phyloP scores from a whole-genome alignment of 2,888 invertebrate genomes.

The Minunthozetes semirufus region DNA sequence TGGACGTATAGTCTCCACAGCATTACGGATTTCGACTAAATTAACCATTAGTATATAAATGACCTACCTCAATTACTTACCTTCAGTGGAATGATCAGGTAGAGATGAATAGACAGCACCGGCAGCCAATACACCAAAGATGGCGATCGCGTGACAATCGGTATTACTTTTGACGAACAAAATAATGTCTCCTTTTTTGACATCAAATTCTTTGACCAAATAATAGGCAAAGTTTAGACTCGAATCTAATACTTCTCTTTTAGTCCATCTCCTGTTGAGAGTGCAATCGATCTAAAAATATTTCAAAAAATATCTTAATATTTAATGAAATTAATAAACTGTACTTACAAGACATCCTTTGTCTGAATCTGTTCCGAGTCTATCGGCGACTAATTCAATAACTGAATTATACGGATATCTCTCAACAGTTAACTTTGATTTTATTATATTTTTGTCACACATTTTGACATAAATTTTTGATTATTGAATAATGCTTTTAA shows the following conservation, averaged over 20 bases:
- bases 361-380: too few relatives aligned
- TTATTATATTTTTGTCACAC: too few relatives aligned
- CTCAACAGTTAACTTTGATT: too few relatives aligned
- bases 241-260: not conserved
- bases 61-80: not conserved
- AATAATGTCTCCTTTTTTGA: not conserved
- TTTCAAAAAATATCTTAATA: not conserved
- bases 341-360: too few relatives aligned
- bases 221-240: conserved; percentile 4
- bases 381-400: too few relatives aligned
- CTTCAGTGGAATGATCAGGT: not conserved
- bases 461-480: too few relatives aligned
- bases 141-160: not conserved
- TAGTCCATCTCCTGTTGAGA: not conserved
- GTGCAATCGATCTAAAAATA: not conserved
- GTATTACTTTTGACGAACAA: not conserved
- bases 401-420: too few relatives aligned
- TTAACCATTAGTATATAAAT: too few relatives aligned
- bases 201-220: not conserved
- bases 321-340: too few relatives aligned
- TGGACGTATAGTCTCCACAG: too few relatives aligned
- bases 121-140: not conserved
- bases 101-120: not conserved
- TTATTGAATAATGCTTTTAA: too few relatives aligned
- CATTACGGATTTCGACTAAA: not conserved